A percentile compares a stretch with the other conserved stretches of the same genome.
phyloP scores from a whole-genome alignment of 2,888 invertebrate species.

The Ormyrus pomaceus region DNA sequence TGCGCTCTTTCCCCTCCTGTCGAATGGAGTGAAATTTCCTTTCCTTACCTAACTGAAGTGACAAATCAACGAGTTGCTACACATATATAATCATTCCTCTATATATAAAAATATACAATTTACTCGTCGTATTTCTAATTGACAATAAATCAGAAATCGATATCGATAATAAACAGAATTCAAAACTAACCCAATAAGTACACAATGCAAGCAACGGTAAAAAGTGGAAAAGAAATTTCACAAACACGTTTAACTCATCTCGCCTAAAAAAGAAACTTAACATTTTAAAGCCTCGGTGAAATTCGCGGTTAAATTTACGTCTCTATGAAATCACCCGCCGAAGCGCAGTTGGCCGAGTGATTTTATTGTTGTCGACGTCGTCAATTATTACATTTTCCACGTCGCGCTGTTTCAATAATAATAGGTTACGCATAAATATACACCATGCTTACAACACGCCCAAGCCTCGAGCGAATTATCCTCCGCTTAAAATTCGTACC shows the following conservation, averaged over 20 bases:
- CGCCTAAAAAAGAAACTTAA: constrained; percentile 1
- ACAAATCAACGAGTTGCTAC: neutral
- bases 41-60: neutral
- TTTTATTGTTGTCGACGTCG: neutral
- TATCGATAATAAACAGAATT: neutral
- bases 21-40: constrained; percentile 22
- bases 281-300: constrained; percentile 10
- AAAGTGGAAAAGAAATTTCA: constrained; percentile 23
- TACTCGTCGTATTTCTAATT: constrained; percentile 8
- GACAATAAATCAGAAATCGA: neutral
- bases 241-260: neutral
- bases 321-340: constrained; percentile 4
- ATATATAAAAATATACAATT: constrained; percentile 34
- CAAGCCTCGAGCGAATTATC: neutral
- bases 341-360: neutral
- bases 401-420: constrained; percentile 15
- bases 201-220: neutral
- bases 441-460: neutral
- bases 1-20: neutral
- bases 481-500: constrained; percentile 2
- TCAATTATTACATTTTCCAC: constrained; percentile 19
- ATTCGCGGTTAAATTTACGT: constrained; percentile 30
- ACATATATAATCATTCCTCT: neutral
- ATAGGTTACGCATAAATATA: neutral
- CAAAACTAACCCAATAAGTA: neutral